Evolutionary conservation across 2,888 invertebrate genomes (phyloP), one percentile per base, ranked within the genome.

Genomic region (Cephalotes varians): DNA sequence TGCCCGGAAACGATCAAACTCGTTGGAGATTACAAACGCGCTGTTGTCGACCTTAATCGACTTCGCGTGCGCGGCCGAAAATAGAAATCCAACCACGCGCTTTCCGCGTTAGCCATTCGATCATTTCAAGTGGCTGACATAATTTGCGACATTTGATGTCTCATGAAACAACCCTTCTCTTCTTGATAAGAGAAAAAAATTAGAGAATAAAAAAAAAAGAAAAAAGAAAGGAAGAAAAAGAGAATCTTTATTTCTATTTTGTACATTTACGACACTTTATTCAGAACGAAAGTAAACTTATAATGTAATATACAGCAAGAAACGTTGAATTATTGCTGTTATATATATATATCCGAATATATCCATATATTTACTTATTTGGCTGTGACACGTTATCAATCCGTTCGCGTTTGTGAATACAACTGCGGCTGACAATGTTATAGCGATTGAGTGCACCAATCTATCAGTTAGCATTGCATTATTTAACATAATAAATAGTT

Each of bases 261-360:
- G 47, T 31, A 51, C 9, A 64, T 6, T 40, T 34, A 60, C 60
- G 18, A 54, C 25, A 15, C 28, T 88, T 88, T 85, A 89, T 88
- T 87, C 44, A 56, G 58, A 77, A 77, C 4, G 12, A 76, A 56
- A 18, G 40, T 65, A 31, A 44, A 74, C 5, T 40, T 31, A 40
- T 10, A 69, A 40, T 40, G n/a, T 25, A 12, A 74, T 37, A 25
- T 60, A 28, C 34, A 40, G 18, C 0, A 28, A n/a, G 15, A 12
- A 64, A 51, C 31, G 40, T 25, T 12, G 25, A 9, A n/a, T 76
- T 51, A 40, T 51, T 18, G 15, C 21, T 49, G 18, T 25, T 25
- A 25, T 18, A 34, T 28, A 49, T 62, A 3, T 12, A 34, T n/a
- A n/a, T n/a, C 40, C 40, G n/a, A 7, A 51, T 34, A 21, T 21